Conservation (phyloP, 2,113 vertebrate genomes). For the Passer montanus region DNA sequence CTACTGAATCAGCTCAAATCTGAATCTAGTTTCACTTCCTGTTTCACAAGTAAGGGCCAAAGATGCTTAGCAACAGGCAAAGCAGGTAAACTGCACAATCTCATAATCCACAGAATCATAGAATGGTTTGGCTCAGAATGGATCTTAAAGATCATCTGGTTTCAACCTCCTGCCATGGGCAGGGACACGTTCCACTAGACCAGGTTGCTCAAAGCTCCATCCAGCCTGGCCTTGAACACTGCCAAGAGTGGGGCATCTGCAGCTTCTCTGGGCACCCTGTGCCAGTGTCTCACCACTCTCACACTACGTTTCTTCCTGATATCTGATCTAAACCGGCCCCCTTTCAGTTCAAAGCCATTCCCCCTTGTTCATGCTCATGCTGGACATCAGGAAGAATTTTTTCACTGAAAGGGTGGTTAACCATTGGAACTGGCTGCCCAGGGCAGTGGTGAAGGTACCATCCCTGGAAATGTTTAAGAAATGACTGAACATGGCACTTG, state of each 20-base stretch:
- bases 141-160: neutral
- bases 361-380: neutral
- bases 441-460: neutral
- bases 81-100: neutral
- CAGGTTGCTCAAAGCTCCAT: neutral
- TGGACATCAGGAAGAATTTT: neutral
- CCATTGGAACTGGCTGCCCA: neutral
- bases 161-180: neutral
- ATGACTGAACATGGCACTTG: neutral
- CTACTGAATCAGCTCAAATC: neutral
- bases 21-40: neutral
- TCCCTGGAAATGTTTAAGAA: neutral
- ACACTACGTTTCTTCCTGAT: neutral
- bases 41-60: neutral
- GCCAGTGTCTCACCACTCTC: neutral
- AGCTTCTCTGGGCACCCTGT: neutral
- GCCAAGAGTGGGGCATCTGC: neutral
- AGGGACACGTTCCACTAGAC: neutral
- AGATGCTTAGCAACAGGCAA: neutral
- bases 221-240: neutral
- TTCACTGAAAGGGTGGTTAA: neutral
- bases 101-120: neutral
- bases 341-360: neutral
- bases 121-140: neutral
- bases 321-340: fast-evolving